These are phyloP conservation scores for Agelastica alni DNA, from an alignment of 2,888 invertebrate species.

Conservation along the genomic window DNA sequence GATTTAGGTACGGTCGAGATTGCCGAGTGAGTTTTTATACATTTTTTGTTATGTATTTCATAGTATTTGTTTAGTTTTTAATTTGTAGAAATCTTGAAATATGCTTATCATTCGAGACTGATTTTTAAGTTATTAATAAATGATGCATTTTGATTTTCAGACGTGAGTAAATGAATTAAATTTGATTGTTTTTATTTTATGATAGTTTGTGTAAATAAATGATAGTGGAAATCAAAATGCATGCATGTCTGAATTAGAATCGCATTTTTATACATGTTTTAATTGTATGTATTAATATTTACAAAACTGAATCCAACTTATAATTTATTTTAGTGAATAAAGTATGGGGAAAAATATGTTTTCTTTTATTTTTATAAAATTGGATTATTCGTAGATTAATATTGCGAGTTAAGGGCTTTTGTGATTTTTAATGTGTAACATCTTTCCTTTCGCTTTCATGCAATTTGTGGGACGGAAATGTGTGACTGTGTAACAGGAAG, in stretches of 20 bases:
- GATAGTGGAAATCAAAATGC: conserved; percentile 4
- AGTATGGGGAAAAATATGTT: conserved; percentile 10
- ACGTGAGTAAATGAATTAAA: neutral
- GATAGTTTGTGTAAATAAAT: conserved; percentile 8
- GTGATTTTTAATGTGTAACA: too few relatives aligned
- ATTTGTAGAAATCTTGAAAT: conserved; percentile 22
- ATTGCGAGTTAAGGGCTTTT: too few relatives aligned
- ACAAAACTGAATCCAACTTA: conserved; percentile 14
- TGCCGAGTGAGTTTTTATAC: conserved; percentile 9
- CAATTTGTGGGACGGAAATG: too few relatives aligned
- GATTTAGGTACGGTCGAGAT: too few relatives aligned
- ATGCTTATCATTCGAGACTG: conserved; percentile 37
- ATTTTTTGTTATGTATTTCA: conserved; percentile 20
- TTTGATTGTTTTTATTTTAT: conserved; percentile 1
- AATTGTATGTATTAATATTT: conserved; percentile 17
- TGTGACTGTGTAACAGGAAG: too few relatives aligned
- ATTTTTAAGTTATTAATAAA: conserved; percentile 4
- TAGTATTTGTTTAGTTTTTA: conserved; percentile 14
- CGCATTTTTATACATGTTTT: conserved; percentile 34
- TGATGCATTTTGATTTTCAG: neutral
- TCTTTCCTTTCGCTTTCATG: too few relatives aligned
- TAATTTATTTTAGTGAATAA: conserved; percentile 24
- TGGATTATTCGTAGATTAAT: too few relatives aligned
- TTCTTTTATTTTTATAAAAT: neutral
- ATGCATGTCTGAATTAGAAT: conserved; percentile 32